phyloP scores from a whole-genome alignment of 2,888 invertebrate species.

The Ypsolopha sequella region DNA sequence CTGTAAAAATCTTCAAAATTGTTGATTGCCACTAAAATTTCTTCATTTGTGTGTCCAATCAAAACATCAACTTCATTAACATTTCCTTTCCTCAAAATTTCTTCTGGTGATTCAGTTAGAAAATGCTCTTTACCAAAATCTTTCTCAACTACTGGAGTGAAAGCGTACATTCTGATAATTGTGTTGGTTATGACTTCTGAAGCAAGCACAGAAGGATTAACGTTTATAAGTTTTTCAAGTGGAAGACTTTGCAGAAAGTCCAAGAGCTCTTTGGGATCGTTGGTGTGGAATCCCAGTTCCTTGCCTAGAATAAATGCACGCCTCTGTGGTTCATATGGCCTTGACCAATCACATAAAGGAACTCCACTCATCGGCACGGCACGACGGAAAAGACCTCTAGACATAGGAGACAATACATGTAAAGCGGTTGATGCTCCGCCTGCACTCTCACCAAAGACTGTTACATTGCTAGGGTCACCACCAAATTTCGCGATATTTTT shows the following conservation, averaged over 20 bases:
- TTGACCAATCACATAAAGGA: constrained; percentile 17
- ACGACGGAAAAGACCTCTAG: constrained; percentile 16
- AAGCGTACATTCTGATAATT: constrained; percentile 11
- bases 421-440: constrained; percentile 25
- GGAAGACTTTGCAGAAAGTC: constrained; percentile 21
- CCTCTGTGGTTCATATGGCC: constrained; percentile 15
- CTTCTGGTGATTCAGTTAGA: constrained; percentile 14
- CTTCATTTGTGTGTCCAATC: constrained; percentile 75
- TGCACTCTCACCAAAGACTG: constrained; percentile 35
- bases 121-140: constrained; percentile 19
- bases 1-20: constrained; percentile 6
- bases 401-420: constrained; percentile 16
- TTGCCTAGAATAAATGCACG: constrained; percentile 21
- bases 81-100: constrained; percentile 32
- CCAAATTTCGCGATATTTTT: constrained; percentile 8
- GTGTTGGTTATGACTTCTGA: constrained; percentile 8
- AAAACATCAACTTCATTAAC: constrained; percentile 69
- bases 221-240: constrained; percentile 14
- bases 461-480: constrained; percentile 20
- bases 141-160: constrained; percentile 22
- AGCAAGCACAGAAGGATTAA: constrained; percentile 8
- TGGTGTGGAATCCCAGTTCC: constrained; percentile 18
- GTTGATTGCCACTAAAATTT: constrained; percentile 45
- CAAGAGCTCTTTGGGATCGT: constrained; percentile 18
- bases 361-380: constrained; percentile 18